Evolutionary conservation across 2,888 invertebrate genomes (phyloP), one percentile per base, ranked within the genome.

Genomic region (Ophonus ardosiacus): DNA sequence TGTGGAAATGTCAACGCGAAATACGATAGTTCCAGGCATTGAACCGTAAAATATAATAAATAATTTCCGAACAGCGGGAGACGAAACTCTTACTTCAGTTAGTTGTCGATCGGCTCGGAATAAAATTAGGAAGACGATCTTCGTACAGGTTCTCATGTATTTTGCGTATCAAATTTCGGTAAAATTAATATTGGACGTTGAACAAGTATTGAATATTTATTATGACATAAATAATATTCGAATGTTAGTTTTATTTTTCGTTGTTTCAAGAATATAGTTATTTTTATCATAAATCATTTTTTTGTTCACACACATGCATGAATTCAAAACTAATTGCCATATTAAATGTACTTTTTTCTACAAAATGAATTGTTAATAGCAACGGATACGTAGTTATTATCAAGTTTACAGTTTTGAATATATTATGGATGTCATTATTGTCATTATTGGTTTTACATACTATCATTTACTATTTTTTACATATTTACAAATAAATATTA

Each of bases 1-100:
- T 84, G 84, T 84, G 78, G 78, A 63, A 84, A 78, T 84, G 84
- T 84, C 84, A 84, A 78, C 84, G 84, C 84, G 84, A 84, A 84
- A 84, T 78, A 78, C 65, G 84, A 84, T 84, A 78, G 78, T 84
- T 71, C 24, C 61, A 78, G 78, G 84, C 78, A 63, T 63, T 71
- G 84, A 78, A 78, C 78, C 65, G 84, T 51, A 59, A 76, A 61
- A 78, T 78, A 78, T 78, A 21, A 84, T 84, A 76, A 84, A 84
- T 84, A 84, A 84, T 84, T 78, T 78, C 51, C 38, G 10, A 51
- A 10, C 84, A 51, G 65, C 76, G 74, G 84, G 84, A 65, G 63
- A 24, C 24, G 24, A 7, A 24, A 15, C 24, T 56, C 15, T 78
- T 57, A 56, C 82, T 82, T 65, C 63, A 71, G 65, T 68, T 56